Conservation (phyloP, 2,888 invertebrate genomes). For the Dioctria linearis region DNA sequence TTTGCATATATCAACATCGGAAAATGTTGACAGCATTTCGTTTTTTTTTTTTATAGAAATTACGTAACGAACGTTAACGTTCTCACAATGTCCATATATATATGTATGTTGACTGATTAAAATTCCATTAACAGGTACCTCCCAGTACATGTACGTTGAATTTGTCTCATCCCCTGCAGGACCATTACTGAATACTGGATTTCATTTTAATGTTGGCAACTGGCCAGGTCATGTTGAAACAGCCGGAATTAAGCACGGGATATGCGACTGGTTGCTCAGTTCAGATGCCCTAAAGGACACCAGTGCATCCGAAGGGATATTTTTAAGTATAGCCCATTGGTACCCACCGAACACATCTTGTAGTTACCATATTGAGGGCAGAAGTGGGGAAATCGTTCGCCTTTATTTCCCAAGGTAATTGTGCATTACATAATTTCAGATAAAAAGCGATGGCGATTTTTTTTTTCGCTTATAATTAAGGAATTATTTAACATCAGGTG, state of each 20-base stretch:
- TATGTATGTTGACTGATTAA: slow-evolving; percentile 39
- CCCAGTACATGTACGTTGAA: slow-evolving; percentile 89
- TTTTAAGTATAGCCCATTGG: slow-evolving; percentile 93
- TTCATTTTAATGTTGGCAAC: slow-evolving; percentile 95
- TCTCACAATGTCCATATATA: slow-evolving; percentile 17
- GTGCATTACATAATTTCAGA: neutral
- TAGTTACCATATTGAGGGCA: slow-evolving; percentile 90
- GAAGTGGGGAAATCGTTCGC: slow-evolving; percentile 88
- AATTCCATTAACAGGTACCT: slow-evolving; percentile 75
- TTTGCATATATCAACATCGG: slow-evolving; percentile 1
- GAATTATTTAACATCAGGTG: slow-evolving; percentile 16
- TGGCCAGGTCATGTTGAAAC: slow-evolving; percentile 95
- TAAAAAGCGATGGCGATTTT: slow-evolving; percentile 14
- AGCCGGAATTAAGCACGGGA: slow-evolving; percentile 87
- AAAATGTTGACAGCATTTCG: slow-evolving; percentile 22
- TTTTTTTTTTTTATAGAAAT: slow-evolving; percentile 1
- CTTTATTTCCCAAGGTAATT: slow-evolving; percentile 88
- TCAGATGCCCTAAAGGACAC: slow-evolving; percentile 84
- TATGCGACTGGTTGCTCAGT: slow-evolving; percentile 90
- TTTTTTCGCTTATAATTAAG: slow-evolving; percentile 13
- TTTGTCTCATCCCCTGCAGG: slow-evolving; percentile 92
- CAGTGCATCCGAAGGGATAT: slow-evolving; percentile 89
- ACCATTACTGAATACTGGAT: slow-evolving; percentile 91
- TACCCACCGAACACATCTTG: slow-evolving; percentile 94
- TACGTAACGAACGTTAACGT: slow-evolving; percentile 11